These are phyloP conservation scores for Anastatus disparis DNA, from an alignment of 1,140 invertebrate species.

Conservation along the genomic window DNA sequence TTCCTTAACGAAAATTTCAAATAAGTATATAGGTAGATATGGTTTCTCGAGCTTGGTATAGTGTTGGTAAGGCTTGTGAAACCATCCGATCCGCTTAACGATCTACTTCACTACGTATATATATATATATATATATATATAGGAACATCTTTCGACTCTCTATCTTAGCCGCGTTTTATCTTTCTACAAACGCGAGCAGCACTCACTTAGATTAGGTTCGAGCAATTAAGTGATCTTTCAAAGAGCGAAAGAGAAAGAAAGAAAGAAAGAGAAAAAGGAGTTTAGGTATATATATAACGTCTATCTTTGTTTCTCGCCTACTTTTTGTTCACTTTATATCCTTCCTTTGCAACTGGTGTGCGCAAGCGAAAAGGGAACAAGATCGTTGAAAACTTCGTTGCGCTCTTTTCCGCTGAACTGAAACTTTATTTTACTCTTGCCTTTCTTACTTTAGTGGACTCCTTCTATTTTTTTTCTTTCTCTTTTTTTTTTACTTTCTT, in stretches of 20 bases:
- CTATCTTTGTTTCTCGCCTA: conserved; percentile 41
- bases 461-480: no score
- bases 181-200: no score
- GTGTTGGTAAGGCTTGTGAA: conserved; percentile 21
- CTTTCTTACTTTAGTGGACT: background rate
- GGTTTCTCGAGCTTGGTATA: no score
- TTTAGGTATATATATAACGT: conserved; percentile 24
- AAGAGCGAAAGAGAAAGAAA: no score
- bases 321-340: conserved; percentile 45
- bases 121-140: no score
- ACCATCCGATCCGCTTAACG: conserved; percentile 36
- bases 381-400: conserved; percentile 44
- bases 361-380: background rate
- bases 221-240: conserved; percentile 47
- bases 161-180: conserved; percentile 13
- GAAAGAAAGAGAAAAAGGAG: no score
- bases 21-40: conserved; percentile 38
- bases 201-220: conserved; percentile 48
- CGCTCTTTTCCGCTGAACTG: conserved; percentile 38
- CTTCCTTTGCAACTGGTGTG: conserved; percentile 3
- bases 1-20: conserved; percentile 6
- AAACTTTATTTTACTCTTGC: conserved; percentile 20
- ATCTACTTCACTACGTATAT: no score
- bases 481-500: conserved; percentile 7
- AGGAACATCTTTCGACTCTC: conserved; percentile 4